These are phyloP conservation scores for Theropithecus gelada DNA, from an alignment of 2,113 vertebrate genomes.

Conservation along the genomic window DNA sequence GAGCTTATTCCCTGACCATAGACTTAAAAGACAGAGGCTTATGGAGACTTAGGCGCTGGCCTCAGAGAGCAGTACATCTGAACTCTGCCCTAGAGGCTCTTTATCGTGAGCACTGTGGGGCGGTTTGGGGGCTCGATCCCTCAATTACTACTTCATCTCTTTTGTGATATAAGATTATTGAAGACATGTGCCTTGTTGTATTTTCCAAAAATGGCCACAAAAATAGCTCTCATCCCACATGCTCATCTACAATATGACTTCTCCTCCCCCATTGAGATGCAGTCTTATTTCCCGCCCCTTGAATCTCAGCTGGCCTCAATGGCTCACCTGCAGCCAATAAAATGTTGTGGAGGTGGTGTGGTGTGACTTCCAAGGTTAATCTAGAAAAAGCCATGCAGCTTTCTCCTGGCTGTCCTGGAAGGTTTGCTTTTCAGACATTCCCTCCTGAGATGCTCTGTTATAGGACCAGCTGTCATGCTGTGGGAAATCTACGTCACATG, in stretches of 20 bases:
- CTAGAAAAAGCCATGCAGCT: not conserved
- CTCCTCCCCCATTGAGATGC: not conserved
- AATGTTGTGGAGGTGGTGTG: not conserved
- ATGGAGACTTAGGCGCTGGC: not conserved
- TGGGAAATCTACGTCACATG: not conserved
- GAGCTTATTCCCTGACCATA: not conserved
- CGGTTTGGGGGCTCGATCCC: fast-evolving
- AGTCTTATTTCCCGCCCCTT: not conserved
- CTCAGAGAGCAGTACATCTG: not conserved
- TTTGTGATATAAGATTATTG: not conserved
- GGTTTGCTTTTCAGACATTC: not conserved
- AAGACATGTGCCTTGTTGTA: not conserved
- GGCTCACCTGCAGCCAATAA: not conserved
- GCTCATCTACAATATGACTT: not conserved
- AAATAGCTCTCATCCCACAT: not conserved
- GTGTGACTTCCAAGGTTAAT: not conserved
- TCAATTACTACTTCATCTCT: not conserved
- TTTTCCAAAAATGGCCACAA: not conserved
- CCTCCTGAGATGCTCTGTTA: not conserved
- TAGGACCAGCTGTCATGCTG: fast-evolving
- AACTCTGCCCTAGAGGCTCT: not conserved
- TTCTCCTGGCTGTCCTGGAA: not conserved
- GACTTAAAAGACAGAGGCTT: not conserved
- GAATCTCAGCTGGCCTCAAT: not conserved
- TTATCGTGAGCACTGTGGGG: not conserved